Percentiles rank a stretch among this genome's conserved stretches.
These are phyloP conservation scores for Limanda limanda DNA, from an alignment of 2,113 vertebrate genomes.

Conservation along the genomic window DNA sequence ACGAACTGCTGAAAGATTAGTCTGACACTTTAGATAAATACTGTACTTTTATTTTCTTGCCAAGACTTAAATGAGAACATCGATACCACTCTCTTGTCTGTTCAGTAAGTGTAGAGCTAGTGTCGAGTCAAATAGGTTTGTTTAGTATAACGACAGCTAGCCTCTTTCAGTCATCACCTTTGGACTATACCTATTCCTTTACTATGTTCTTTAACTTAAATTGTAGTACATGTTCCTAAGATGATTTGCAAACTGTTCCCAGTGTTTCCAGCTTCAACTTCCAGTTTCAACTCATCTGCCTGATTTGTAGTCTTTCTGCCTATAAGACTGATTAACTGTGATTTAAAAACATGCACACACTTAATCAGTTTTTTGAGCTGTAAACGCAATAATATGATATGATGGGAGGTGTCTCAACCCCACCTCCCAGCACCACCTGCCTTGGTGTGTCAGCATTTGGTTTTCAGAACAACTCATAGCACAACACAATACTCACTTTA, in stretches of 20 bases:
- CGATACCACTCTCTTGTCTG: slow-evolving; percentile 7
- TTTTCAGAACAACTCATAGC: too few species aligned
- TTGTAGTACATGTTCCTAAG: neutral
- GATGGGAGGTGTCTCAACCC: too few species aligned
- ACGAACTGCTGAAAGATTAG: neutral
- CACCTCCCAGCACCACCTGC: too few species aligned
- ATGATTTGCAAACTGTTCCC: neutral
- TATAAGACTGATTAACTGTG: neutral
- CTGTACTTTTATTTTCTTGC: neutral
- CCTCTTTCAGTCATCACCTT: neutral
- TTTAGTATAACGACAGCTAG: too few species aligned
- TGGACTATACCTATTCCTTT: neutral
- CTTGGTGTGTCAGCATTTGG: too few species aligned
- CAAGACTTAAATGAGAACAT: slow-evolving; percentile 6
- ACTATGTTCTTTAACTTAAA: neutral
- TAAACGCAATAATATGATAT: too few species aligned
- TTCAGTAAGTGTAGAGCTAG: neutral
- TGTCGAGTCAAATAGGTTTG: too few species aligned
- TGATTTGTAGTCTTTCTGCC: neutral
- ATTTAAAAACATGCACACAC: neutral
- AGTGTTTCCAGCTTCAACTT: neutral
- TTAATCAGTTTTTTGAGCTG: too few species aligned
- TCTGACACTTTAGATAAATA: neutral
- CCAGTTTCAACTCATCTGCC: neutral
- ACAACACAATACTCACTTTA: too few species aligned